Base-by-base conservation (phyloP, 2,113 vertebrate genomes). In the Odobenus rosmarus region DNA sequence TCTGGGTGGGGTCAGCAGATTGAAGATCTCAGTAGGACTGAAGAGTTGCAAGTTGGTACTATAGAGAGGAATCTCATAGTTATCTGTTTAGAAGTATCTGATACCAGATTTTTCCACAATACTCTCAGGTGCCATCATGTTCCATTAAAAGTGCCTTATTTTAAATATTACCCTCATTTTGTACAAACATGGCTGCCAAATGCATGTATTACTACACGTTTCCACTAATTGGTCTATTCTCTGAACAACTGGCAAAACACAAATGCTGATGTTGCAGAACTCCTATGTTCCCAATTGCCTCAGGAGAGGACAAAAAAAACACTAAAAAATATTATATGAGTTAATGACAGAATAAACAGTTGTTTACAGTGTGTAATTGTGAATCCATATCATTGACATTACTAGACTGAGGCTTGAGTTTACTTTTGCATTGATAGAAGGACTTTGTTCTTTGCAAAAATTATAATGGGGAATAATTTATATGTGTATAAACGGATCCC, bases 141-240 rank as follows among this genome's bases (percentile, higher is more conserved):
- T 76, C 36, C 89, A 84, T 93, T 86, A 87, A 61, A 96, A 96
- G 62, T 89, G 93, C 92, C 80, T 95, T 95, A 90, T 90, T 96
- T 93, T 81, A 84, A 98, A 96, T 96, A 98, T 93, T 84, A 86
- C 80, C 61, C 83, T 97, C 74, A 85, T 95, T 97, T 96, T 84
- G 62, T 85, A 81, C 74, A 93, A 92, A 95, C 62, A 61, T 95
- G 62, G 61, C 90, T 96, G 94, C 95, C 96, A 96, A 97, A 93
- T 90, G 69, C 76, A 31, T 64, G 51, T 71, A 80, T 97, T 96
- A 71, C 80, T 80, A 77, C 55, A 69, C 86, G 92, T 96, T 85
- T 33, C 76, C 94, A 36, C 96, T 96, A 95, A 97, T 80, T 87
- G 90, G 87, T 79, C 87, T 83, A 55, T 92, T 95, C 74, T 95